Base-by-base conservation (phyloP, 2,888 invertebrate species). In the Nomada goodeniana region DNA sequence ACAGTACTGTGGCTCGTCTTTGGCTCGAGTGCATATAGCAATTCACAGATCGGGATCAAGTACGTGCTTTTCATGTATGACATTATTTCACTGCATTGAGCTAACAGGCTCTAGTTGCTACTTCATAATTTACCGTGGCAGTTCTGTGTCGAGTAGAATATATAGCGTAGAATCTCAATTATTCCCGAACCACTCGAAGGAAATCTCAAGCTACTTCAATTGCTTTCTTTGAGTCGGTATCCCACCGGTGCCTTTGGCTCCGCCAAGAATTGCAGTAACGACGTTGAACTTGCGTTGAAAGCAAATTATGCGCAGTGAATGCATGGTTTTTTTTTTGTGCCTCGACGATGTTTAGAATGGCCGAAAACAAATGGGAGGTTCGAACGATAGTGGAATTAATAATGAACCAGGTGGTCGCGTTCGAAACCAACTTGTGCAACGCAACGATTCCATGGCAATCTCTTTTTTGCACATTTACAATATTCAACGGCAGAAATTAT, bases 21-120 rank as follows among this genome's bases (percentile, higher is more conserved):
- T 59, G 18, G 63, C 67, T 42, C 57, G 20, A 72, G 47, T 64
- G 44, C 52, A 47, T 82, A 59, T 76, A 63, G 69, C 76, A 65
- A 80, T 80, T 65, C 59, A 13, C 50, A 76, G 67, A 72, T 68
- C 61, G 67, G 44, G 74, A 82, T 79, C 73, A 69, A 70, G 65
- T 69, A 77, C 57, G 23, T 67, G 73, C 59, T 79, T 70, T 61
- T 69, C 68, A 65, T 65, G 52, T 65, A 65, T 79, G 59, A 69
- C 60, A 68, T 73, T 73, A 79, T 73, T 74, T 79, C 79, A 29
- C 63, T 59, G 52, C 59, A 70, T 73, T 61, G 23, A 81, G 57
- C 60, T 74, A 79, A 79, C 64, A 50, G 68, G 63, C 63, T 60
- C 44, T 55, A 53, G 60, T 74, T 79, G 59, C 64, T 63, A 60